Percentiles rank a stretch among this genome's conserved stretches.
Conservation (phyloP, 2,888 invertebrate species). For the Sipha maydis region DNA sequence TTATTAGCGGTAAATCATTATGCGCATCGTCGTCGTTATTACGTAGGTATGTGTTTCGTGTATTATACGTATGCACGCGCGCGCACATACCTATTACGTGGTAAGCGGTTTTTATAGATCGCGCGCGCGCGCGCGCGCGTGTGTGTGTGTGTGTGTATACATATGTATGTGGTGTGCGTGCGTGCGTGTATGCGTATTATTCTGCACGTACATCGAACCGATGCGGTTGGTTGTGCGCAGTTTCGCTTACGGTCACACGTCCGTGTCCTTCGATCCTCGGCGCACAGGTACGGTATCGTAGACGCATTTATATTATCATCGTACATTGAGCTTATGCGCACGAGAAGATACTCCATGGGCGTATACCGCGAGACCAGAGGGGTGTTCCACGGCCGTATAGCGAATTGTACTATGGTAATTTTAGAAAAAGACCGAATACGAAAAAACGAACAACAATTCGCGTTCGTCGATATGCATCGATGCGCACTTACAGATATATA, state of each 20-base stretch:
- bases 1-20: slow-evolving; percentile 35
- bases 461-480: neutral
- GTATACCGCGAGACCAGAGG: neutral
- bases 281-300: no score
- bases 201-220: neutral
- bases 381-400: no score
- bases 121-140: neutral
- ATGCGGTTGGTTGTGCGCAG: neutral
- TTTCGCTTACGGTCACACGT: neutral
- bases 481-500: no score
- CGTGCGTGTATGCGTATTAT: neutral
- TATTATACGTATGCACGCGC: neutral
- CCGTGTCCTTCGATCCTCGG: no score
- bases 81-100: neutral
- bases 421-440: neutral
- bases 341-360: neutral
- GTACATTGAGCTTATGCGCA: neutral
- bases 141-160: no score
- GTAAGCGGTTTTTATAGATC: neutral
- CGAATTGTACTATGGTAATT: neutral
- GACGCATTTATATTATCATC: no score
- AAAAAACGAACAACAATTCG: neutral
- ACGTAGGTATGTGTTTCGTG: neutral
- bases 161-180: no score
- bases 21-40: neutral